Conservation (phyloP, 2,888 invertebrate species). For the Terebella lapidaria region DNA sequence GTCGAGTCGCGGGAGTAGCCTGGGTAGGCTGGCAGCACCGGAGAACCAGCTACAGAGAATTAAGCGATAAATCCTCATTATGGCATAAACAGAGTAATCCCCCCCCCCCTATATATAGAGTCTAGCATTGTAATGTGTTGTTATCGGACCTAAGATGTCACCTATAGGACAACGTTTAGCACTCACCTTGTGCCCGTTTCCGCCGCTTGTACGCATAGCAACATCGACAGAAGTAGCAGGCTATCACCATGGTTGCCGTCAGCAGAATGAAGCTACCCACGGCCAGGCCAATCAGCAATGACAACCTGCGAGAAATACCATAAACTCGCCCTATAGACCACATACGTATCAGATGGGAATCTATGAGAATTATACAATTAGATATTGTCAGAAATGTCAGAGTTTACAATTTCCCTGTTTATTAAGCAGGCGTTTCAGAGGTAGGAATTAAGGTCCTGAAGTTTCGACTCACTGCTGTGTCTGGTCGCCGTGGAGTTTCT, state of each 20-base stretch:
- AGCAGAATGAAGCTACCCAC: conserved; percentile 12
- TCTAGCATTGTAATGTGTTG: too few relatives aligned
- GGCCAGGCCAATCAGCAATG: conserved; percentile 13
- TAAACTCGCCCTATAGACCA: not conserved
- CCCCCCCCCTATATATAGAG: too few relatives aligned
- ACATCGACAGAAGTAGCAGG: conserved; percentile 19
- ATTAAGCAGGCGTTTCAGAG: too few relatives aligned
- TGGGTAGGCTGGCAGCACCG: not conserved
- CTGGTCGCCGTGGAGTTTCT: not conserved
- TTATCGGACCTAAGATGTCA: too few relatives aligned
- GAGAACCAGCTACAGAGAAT: not conserved
- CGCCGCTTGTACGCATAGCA: conserved; percentile 16
- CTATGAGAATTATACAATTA: too few relatives aligned
- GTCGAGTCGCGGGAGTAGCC: not conserved
- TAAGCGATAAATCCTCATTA: not conserved
- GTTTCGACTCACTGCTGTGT: not conserved
- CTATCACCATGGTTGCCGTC: not conserved
- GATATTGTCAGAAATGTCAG: too few relatives aligned
- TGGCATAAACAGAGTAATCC: too few relatives aligned
- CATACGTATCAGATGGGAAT: too few relatives aligned
- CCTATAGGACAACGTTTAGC: too few relatives aligned
- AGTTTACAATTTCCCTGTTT: too few relatives aligned
- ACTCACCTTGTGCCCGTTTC: conserved; percentile 5
- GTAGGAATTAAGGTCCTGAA: too few relatives aligned
- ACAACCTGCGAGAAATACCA: conserved; percentile 6